Conservation (phyloP, 2,113 vertebrate species). For the Panthera uncia region DNA sequence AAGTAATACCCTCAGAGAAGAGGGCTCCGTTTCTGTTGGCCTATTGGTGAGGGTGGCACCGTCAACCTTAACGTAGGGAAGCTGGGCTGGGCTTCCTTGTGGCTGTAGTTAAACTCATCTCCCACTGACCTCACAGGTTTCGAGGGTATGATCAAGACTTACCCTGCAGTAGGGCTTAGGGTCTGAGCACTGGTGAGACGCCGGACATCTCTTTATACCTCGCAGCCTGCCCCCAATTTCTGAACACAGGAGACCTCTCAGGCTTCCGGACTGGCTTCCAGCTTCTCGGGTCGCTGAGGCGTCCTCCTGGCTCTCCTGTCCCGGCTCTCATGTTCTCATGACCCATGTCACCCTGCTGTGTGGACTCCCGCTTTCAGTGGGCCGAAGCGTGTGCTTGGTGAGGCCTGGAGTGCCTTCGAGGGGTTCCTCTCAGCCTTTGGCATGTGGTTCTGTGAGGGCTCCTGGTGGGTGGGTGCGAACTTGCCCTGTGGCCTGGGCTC, state of each 20-base stretch:
- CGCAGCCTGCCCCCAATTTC: background rate
- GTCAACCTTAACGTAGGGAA: background rate
- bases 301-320: background rate
- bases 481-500: background rate
- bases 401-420: background rate
- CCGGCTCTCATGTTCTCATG: background rate
- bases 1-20: background rate
- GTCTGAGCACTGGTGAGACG: background rate
- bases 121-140: background rate
- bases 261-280: background rate
- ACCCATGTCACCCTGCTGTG: background rate
- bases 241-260: background rate
- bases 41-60: background rate
- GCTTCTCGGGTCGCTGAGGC: background rate
- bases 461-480: background rate
- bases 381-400: background rate
- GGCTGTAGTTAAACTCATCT: background rate
- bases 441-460: background rate
- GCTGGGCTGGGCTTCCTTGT: background rate
- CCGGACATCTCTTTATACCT: background rate
- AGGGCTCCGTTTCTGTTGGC: background rate
- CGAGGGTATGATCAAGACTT: background rate
- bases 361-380: background rate
- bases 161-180: background rate
- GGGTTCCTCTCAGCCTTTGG: background rate